Evolutionary conservation across 2,797 vertebrate species (phyloP), one percentile per base, ranked within the genome.

Genomic region (Myiotriccus ornatus): DNA sequence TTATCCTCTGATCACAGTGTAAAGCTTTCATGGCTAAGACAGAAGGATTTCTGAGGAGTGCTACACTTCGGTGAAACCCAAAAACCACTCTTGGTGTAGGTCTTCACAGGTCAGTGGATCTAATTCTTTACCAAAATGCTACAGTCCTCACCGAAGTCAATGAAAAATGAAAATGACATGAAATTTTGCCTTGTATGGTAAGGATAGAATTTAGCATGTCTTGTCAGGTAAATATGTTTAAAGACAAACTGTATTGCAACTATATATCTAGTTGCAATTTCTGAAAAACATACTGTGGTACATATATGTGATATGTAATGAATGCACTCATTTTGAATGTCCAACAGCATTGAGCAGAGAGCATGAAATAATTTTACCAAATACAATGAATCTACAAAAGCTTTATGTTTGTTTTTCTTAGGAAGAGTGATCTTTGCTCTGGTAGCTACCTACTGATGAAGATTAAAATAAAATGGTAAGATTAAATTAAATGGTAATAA

Each of bases 141-240:
- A 53, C 9, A 89, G 30, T 41, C 57, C 12, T 22, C 24, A 27
- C 12, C 25, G 46, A 82, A 52, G 7, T 35, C 35, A 39, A 47
- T 25, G 53, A 7, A 53, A 81, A 82, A 65, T 16, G 5, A 64
- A 92, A 87, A 78, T 9, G 0, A n/a, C 34, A 41, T 8, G 14
- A 67, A 59, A 68, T 56, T 49, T 84, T 68, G 13, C 12, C 21
- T 19, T 53, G 8, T 10, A 37, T 15, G 7, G 3, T 0, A 44
- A 18, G 22, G n/a, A 46, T 12, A 44, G 7, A 77, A 65, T 83
- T 20, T 43, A 15, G 20, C 0, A 0, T n/a, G 14, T 52, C 55
- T 18, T 27, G n/a, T 43, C 44, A 41, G 25, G 16, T 57, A 77
- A 80, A 39, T 14, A 30, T 4, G 14, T 76, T 32, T 30, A n/a